Evolutionary conservation across 2,113 vertebrate species (phyloP).

Genomic region (Onychostruthus taczanowskii): DNA sequence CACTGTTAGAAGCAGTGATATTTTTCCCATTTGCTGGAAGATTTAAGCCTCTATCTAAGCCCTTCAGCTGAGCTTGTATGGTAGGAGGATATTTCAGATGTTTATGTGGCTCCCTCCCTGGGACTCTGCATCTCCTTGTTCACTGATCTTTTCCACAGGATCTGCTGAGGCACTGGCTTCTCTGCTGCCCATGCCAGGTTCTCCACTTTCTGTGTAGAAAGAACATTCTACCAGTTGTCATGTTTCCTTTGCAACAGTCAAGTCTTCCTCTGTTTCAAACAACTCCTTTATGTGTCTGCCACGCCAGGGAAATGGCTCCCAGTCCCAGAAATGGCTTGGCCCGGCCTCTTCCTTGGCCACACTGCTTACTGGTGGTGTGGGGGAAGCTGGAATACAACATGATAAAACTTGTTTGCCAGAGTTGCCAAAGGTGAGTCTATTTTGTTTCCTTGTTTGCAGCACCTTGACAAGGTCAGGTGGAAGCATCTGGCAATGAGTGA

Average conservation of each 20-base stretch:
- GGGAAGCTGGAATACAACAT: neutral
- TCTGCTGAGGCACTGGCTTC: neutral
- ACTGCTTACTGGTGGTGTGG: neutral
- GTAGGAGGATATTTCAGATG: neutral
- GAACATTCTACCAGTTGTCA: neutral
- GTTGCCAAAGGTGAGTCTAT: slow-evolving; percentile 33
- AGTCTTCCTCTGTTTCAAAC: neutral
- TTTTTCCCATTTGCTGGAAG: neutral
- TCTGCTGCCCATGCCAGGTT: neutral
- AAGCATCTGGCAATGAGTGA: slow-evolving; percentile 38
- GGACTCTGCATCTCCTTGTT: neutral
- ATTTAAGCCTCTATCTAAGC: neutral
- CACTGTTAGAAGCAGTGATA: neutral
- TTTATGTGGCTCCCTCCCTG: neutral
- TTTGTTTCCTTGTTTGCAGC: slow-evolving; percentile 41
- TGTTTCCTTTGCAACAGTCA: neutral
- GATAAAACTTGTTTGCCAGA: slow-evolving; percentile 24
- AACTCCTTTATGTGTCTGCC: neutral
- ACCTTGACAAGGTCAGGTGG: slow-evolving; percentile 47
- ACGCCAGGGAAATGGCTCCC: rapidly evolving
- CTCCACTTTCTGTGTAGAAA: neutral
- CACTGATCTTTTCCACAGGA: neutral
- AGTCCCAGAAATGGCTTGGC: neutral
- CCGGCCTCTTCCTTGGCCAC: neutral
- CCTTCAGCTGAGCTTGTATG: neutral